Conservation (phyloP, 2,888 invertebrate species). For the Urechis unicinctus region DNA sequence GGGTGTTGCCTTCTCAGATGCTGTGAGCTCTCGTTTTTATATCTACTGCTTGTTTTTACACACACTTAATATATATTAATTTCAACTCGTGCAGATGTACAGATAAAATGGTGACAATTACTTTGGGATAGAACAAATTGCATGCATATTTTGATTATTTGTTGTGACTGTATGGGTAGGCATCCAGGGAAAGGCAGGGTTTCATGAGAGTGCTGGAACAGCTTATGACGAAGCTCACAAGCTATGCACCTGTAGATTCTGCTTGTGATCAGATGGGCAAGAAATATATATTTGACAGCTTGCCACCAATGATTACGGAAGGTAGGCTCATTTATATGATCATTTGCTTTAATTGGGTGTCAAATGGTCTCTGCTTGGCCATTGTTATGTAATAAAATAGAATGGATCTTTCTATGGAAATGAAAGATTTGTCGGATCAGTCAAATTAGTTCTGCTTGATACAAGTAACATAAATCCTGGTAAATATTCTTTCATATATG, state of each 20-base stretch:
- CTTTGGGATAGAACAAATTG: background rate
- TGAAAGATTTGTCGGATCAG: too few species aligned
- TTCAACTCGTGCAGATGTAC: too few species aligned
- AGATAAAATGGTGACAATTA: too few species aligned
- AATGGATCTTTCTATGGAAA: too few species aligned
- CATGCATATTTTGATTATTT: background rate
- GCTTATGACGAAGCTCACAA: conserved; percentile 59
- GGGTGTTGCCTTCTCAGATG: conserved; percentile 65
- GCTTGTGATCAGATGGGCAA: conserved; percentile 83
- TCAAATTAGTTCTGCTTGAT: too few species aligned
- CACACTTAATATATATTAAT: too few species aligned
- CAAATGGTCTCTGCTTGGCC: background rate
- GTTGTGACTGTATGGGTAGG: conserved; percentile 18
- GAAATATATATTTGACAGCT: conserved; percentile 74
- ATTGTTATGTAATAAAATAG: background rate
- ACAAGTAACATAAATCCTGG: too few species aligned
- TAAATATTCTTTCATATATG: too few species aligned
- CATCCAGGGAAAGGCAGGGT: conserved; percentile 27
- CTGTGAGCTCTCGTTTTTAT: conserved; percentile 27
- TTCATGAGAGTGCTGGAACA: conserved; percentile 57
- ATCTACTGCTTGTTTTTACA: background rate
- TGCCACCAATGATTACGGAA: conserved; percentile 69
- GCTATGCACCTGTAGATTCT: conserved; percentile 64
- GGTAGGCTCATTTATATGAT: conserved; percentile 30
- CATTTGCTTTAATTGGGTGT: background rate